Evolutionary conservation across 2,113 vertebrate genomes (phyloP).

Genomic region (Varanus komodoensis): DNA sequence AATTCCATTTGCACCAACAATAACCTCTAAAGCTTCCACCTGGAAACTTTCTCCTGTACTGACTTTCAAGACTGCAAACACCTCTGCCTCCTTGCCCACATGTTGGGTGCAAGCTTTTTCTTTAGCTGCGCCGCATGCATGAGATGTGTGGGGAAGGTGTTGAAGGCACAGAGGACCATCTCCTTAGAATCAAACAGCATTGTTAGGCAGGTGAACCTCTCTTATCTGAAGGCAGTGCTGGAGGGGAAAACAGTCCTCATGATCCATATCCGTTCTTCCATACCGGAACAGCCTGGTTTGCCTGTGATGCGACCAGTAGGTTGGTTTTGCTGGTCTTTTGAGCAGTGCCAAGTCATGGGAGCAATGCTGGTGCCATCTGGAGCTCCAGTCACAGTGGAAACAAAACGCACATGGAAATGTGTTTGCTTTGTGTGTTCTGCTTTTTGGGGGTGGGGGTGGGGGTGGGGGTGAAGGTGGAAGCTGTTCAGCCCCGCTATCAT

Average conservation of each 20-base stretch:
- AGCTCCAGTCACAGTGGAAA: slow-evolving; percentile 48
- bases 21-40: neutral
- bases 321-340: slow-evolving; percentile 53
- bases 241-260: neutral
- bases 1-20: neutral
- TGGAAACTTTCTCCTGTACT: neutral
- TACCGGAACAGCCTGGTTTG: slow-evolving; percentile 39
- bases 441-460: neutral
- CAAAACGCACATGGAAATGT: slow-evolving; percentile 55
- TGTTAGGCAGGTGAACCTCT: neutral
- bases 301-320: slow-evolving; percentile 53
- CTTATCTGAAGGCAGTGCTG: neutral
- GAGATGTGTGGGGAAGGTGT: neutral
- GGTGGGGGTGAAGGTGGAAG: neutral
- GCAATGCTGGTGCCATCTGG: slow-evolving; percentile 55
- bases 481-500: slow-evolving; percentile 19
- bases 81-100: neutral
- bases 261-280: slow-evolving; percentile 41
- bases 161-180: slow-evolving; percentile 14
- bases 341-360: slow-evolving; percentile 31
- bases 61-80: neutral
- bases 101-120: neutral
- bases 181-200: slow-evolving; percentile 26
- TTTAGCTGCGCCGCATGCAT: too few relatives aligned
- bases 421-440: slow-evolving; percentile 49